phyloP scores from a whole-genome alignment of 2,888 invertebrate genomes.

The Drosophila tripunctata region DNA sequence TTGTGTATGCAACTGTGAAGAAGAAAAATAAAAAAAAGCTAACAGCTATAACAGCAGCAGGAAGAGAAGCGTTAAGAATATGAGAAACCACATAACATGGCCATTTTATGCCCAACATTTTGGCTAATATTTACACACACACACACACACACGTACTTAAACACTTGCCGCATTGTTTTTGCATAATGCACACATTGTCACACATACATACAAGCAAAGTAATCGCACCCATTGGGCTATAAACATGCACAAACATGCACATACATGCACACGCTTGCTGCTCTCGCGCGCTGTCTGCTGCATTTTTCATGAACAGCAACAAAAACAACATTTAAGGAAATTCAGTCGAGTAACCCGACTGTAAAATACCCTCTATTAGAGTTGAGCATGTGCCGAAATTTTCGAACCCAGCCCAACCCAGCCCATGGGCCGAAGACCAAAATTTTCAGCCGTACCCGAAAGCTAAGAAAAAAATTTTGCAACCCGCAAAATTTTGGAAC shows the following conservation, averaged over 20 bases:
- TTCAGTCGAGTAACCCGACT: background rate
- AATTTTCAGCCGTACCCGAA: too few relatives aligned
- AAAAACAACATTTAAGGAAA: constrained; percentile 1
- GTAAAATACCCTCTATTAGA: background rate
- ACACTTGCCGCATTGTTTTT: constrained; percentile 38
- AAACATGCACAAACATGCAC: constrained; percentile 16
- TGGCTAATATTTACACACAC: constrained; percentile 44
- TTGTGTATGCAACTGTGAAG: background rate
- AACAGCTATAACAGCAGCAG: background rate
- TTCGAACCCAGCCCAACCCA: too few relatives aligned
- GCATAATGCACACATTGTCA: constrained; percentile 61
- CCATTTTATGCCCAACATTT: constrained; percentile 44
- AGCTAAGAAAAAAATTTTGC: too few relatives aligned
- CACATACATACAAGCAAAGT: too few relatives aligned
- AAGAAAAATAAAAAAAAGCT: background rate
- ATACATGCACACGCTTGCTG: background rate
- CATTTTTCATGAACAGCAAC: constrained; percentile 50
- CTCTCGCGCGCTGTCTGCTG: constrained; percentile 5
- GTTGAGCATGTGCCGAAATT: too few relatives aligned
- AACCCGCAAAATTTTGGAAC: too few relatives aligned
- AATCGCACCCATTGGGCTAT: constrained; percentile 57
- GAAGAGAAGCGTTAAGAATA: background rate
- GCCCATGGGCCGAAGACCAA: too few relatives aligned
- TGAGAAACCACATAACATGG: constrained; percentile 16
- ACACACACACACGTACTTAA: background rate